Evolutionary conservation across 1,140 invertebrate species (phyloP), one percentile per base, ranked within the genome.

Genomic region (Globodera rostochiensis): DNA sequence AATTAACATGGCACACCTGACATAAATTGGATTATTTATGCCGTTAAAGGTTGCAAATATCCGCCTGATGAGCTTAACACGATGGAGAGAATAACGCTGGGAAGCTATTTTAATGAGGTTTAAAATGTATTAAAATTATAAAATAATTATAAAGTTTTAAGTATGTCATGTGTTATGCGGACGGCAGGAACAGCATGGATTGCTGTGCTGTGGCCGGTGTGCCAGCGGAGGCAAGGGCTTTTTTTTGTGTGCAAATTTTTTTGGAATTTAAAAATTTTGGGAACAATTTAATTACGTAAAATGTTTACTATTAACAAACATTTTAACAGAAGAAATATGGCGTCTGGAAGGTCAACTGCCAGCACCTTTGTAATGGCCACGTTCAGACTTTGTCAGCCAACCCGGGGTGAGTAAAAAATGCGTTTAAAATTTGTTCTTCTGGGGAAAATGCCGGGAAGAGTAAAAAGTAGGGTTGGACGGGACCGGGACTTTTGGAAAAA

Each of bases 101-200:
- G 69, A 11, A 25, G 11, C 69, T 71, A 71, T 47, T 47, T 71
- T 11, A 71, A 36, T 45, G 25, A 71, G 69, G 69, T 19, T 66
- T 21, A 66, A 66, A 66, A 66, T 15, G 36, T 25, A 25, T 25
- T 25, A 25, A 25, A 36, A 36, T 36, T 36, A 3, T 36, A 36
- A 36, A 36, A 36, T 36, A 36, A 36, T 36, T 36, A 36, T 36
- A 36, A 71, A 71, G 21, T 71, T 71, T 45, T 13, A 71, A 71
- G 69, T 71, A 71, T 21, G 46, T 47, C 6, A 45, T 36, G 69
- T 71, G 69, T 47, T 71, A 71, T 71, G 69, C 69, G 69, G 69
- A 71, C 36, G 69, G 25, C 13, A 9, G 36, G 2, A n/a, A 46
- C 69, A 71, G 46, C 46, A 13, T 1, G 2, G 25, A 36, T 15